Percentiles rank a stretch among this genome's conserved stretches.
Conservation (phyloP, 2,113 vertebrate species). For the Cyphomyrus plagiostoma region DNA sequence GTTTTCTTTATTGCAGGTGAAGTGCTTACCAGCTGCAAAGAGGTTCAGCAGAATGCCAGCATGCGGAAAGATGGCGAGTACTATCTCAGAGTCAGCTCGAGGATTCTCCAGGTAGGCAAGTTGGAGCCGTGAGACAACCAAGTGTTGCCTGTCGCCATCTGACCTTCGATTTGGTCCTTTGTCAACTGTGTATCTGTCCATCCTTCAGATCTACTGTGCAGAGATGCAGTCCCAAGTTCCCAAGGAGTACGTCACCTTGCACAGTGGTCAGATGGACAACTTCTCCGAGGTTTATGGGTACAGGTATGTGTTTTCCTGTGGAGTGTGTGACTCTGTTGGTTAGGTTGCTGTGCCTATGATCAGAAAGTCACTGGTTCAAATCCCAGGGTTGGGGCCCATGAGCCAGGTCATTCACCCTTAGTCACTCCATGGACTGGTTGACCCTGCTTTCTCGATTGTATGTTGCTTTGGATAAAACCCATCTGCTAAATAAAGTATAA, state of each 20-base stretch:
- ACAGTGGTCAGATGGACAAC: constrained; percentile 84
- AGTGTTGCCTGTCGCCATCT: background rate
- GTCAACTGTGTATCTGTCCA: constrained; percentile 24
- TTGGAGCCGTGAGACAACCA: background rate
- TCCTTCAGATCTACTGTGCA: constrained; percentile 77
- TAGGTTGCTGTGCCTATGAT: background rate
- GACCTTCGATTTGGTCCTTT: background rate
- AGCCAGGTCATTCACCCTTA: background rate
- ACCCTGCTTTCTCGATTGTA: background rate
- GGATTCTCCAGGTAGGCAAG: constrained; percentile 72
- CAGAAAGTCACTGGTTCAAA: background rate
- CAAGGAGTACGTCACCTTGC: constrained; percentile 82
- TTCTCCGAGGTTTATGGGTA: constrained; percentile 89
- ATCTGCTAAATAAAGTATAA: background rate
- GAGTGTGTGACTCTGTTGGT: background rate
- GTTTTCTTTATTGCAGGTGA: constrained; percentile 64
- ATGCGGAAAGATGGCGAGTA: constrained; percentile 79
- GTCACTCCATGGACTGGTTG: background rate
- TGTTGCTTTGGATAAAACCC: background rate
- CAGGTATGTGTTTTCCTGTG: constrained; percentile 55
- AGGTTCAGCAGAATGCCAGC: constrained; percentile 72
- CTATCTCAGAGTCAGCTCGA: constrained; percentile 71
- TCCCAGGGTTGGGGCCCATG: background rate
- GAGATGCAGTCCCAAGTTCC: constrained; percentile 78
- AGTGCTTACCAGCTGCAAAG: constrained; percentile 72